Evolutionary conservation across 1,140 invertebrate genomes (phyloP), one percentile per base, ranked within the genome.

Genomic region (Papilio xuthus): DNA sequence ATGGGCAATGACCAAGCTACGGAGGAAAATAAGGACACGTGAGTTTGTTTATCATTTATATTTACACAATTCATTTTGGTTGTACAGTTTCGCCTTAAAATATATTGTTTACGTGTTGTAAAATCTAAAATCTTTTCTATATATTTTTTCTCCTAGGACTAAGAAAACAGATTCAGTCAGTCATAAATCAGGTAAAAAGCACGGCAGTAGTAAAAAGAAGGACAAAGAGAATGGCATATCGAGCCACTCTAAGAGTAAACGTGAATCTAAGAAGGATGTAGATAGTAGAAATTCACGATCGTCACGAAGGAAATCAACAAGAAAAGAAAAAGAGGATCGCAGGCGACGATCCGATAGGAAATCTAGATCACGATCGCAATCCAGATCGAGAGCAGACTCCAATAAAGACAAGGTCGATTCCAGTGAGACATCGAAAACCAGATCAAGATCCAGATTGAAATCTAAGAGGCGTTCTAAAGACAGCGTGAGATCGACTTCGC

Each of bases 251-350:
- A 91, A 91, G 76, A 89, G 80, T 77, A 87, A 80, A 18, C 77
- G 87, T 15, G 89, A 91, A 23, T 88, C 87, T 1, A 92, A 88
- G 78, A 86, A 88, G 28, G 86, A 92, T 72, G 85, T 82, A 0
- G 90, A 89, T 32, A 88, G 83, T 67, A 85, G 83, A 77, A 92
- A 89, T 79, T 91, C 92, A 2, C 79, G 86, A 41, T 90, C 89
- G 4, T 90, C 91, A 0, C 86, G 84, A 79, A 85, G 88, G 81
- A 87, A 85, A 79, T 90, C 90, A 0, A 88, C 87, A 13, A 75
- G 80, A 0, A 87, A 90, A 42, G 89, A 90, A 50, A 89, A 84
- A 63, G 87, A 90, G 12, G 80, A 86, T 37, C 86, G 86, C 0
- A 88, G 86, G 0, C 85, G 90, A 2, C 84, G 86, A 42, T 88